Conservation (phyloP, 2,113 vertebrate genomes). For the Hiodon alosoides region DNA sequence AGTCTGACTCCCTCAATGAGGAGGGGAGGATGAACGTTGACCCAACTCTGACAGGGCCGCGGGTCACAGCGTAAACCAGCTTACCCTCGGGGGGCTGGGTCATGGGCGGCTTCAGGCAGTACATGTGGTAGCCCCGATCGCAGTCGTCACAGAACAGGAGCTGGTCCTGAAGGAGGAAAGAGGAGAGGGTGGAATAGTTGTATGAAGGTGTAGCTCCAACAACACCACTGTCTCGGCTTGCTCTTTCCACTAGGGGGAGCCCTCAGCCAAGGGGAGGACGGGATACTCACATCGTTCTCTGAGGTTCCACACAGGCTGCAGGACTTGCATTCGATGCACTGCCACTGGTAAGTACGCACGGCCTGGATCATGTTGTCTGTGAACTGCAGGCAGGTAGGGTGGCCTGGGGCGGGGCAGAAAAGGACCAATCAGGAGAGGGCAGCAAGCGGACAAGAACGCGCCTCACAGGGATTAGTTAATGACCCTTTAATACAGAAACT, state of each 20-base stretch:
- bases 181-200: too few species aligned
- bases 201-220: neutral
- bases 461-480: neutral
- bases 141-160: conserved; percentile 98
- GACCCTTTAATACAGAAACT: neutral
- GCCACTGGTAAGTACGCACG: conserved; percentile 96
- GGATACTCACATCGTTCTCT: conserved; percentile 85
- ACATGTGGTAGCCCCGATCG: conserved; percentile 98
- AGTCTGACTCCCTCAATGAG: too few species aligned
- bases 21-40: neutral
- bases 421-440: neutral
- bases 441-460: neutral
- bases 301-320: conserved; percentile 97
- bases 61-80: neutral
- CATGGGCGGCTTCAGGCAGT: conserved; percentile 94
- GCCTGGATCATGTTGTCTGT: conserved; percentile 97
- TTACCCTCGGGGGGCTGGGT: conserved; percentile 94
- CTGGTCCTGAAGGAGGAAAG: conserved; percentile 70
- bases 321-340: conserved; percentile 98
- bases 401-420: conserved; percentile 64
- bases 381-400: conserved; percentile 96
- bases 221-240: too few species aligned
- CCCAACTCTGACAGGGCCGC: neutral
- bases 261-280: neutral
- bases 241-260: neutral